These are phyloP conservation scores for Papilio xuthus DNA, from an alignment of 1,140 invertebrate genomes.

Conservation along the genomic window DNA sequence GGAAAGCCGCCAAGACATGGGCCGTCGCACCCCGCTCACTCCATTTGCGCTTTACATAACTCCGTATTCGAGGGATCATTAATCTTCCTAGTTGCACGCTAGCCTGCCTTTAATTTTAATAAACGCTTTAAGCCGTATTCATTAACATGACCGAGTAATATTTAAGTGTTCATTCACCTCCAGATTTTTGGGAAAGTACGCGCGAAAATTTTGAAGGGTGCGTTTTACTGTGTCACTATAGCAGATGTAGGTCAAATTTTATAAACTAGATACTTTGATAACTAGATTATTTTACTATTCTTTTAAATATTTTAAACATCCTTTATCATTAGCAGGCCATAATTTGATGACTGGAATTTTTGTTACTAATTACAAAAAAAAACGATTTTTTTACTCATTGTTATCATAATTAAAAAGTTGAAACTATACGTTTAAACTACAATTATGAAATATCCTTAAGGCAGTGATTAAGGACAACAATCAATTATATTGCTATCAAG, in stretches of 20 bases:
- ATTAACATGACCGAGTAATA: slow-evolving; percentile 71
- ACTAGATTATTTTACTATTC: not conserved
- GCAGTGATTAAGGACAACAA: slow-evolving; percentile 3
- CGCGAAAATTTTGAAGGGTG: slow-evolving; percentile 11
- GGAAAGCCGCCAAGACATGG: slow-evolving; percentile 76
- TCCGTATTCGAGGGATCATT: slow-evolving; percentile 79
- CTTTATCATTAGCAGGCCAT: too few relatives aligned
- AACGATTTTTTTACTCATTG: not conserved
- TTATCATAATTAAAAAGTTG: not conserved
- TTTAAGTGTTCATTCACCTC: slow-evolving; percentile 43
- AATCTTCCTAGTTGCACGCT: slow-evolving; percentile 79
- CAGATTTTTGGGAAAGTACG: slow-evolving; percentile 44
- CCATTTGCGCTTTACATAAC: slow-evolving; percentile 80
- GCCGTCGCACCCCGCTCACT: slow-evolving; percentile 73
- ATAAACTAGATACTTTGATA: not conserved
- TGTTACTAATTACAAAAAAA: not conserved
- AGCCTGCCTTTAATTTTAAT: slow-evolving; percentile 79
- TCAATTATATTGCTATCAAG: not conserved
- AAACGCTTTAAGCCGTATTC: slow-evolving; percentile 75
- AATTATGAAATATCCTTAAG: not conserved
- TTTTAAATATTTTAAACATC: too few relatives aligned
- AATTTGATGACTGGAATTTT: too few relatives aligned
- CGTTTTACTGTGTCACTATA: not conserved
- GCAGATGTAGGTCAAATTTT: not conserved
- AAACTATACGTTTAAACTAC: not conserved